phyloP scores from a whole-genome alignment of 2,113 vertebrate genomes.

The Paratilapia polleni region DNA sequence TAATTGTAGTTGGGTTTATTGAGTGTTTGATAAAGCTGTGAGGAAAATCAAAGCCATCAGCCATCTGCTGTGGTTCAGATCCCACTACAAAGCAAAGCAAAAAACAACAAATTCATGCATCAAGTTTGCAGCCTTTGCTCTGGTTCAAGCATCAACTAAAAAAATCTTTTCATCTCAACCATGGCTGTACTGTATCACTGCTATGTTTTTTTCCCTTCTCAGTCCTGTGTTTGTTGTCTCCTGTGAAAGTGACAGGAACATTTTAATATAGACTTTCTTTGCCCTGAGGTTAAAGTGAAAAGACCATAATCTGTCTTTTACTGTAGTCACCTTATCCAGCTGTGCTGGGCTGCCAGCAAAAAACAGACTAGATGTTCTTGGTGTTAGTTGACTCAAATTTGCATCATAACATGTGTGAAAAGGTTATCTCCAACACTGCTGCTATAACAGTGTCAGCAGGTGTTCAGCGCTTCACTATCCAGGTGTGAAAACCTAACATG shows the following conservation, averaged over 20 bases:
- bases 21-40: slow-evolving; percentile 34
- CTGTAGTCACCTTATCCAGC: neutral
- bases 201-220: neutral
- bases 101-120: neutral
- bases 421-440: neutral
- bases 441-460: neutral
- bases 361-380: neutral
- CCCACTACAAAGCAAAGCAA: neutral
- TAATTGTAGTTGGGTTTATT: neutral
- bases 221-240: neutral
- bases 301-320: neutral
- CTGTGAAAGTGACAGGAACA: neutral
- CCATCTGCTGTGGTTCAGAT: slow-evolving; percentile 39
- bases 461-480: neutral
- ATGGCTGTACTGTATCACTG: neutral
- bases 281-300: neutral
- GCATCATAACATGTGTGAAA: no score
- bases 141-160: neutral
- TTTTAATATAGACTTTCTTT: neutral
- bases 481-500: neutral
- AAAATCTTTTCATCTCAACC: neutral
- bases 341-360: neutral
- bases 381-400: neutral
- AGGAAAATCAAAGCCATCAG: slow-evolving; percentile 33
- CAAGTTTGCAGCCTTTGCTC: neutral